Conservation (phyloP, 2,888 invertebrate genomes). For the Cerceris ruficornis region DNA sequence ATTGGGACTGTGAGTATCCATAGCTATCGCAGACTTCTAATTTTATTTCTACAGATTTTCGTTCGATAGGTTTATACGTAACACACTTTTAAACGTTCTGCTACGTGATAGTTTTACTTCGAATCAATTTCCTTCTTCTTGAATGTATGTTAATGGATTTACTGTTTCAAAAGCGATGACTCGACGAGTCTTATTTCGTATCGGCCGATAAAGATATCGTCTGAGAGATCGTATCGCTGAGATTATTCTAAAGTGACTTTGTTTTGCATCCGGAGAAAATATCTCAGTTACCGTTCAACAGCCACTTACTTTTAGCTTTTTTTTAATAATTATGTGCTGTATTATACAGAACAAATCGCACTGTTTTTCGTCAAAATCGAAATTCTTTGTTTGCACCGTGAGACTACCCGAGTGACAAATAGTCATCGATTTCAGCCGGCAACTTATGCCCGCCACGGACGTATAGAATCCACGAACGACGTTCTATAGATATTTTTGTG, state of each 20-base stretch:
- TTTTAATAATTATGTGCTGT: neutral
- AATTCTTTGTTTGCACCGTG: conserved; percentile 10
- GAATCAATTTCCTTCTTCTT: too few relatives aligned
- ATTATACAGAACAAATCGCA: neutral
- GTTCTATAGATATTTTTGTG: neutral
- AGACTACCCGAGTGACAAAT: conserved; percentile 7
- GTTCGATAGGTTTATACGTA: too few relatives aligned
- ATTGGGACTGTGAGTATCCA: too few relatives aligned
- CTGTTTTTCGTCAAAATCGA: neutral
- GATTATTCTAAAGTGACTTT: too few relatives aligned
- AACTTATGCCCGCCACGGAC: conserved; percentile 3
- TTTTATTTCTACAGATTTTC: too few relatives aligned
- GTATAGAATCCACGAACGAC: neutral
- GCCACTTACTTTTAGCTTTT: neutral
- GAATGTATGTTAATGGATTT: too few relatives aligned
- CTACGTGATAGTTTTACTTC: too few relatives aligned
- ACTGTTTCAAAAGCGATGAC: too few relatives aligned
- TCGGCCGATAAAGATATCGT: neutral
- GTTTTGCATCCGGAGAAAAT: too few relatives aligned
- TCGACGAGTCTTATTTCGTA: neutral
- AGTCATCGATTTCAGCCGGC: conserved; percentile 22
- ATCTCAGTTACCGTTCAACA: neutral
- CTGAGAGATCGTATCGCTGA: neutral
- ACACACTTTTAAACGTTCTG: too few relatives aligned
- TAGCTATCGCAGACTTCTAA: too few relatives aligned